phyloP scores from a whole-genome alignment of 2,888 invertebrate genomes.

The Amiota minor region DNA sequence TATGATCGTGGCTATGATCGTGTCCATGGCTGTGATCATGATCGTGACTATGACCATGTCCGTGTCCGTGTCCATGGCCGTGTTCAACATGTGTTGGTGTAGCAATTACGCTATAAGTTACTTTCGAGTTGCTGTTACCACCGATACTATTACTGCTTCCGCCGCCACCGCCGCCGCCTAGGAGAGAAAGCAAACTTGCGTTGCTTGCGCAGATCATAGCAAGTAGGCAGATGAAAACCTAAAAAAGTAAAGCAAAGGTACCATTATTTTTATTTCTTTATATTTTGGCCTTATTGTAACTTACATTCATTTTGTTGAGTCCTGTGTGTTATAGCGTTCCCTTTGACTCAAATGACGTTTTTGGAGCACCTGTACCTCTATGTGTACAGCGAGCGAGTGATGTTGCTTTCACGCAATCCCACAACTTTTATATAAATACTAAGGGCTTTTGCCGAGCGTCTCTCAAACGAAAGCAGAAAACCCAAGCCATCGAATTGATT shows the following conservation, averaged over 20 bases:
- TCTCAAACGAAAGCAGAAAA: conserved; percentile 3
- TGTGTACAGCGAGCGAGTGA: conserved; percentile 59
- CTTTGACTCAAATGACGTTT: conserved; percentile 26
- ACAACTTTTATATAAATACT: conserved; percentile 59
- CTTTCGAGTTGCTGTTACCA: conserved; percentile 40
- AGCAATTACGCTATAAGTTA: conserved; percentile 57
- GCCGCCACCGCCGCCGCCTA: conserved; percentile 49
- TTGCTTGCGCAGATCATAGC: conserved; percentile 57
- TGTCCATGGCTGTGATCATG: conserved; percentile 30
- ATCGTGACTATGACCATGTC: conserved; percentile 29
- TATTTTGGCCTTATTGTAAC: conserved; percentile 30
- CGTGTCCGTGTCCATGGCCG: conserved; percentile 35
- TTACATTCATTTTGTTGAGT: conserved; percentile 57
- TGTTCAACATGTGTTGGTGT: conserved; percentile 42
- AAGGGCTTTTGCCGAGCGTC: not conserved
- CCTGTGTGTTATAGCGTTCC: conserved; percentile 10
- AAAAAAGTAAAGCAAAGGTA: conserved; percentile 17
- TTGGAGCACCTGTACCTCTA: conserved; percentile 47
- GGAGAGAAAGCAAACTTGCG: conserved; percentile 58
- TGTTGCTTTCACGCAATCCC: conserved; percentile 51
- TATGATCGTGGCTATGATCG: conserved; percentile 31
- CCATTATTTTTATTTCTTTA: conserved; percentile 24
- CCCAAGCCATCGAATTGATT: not conserved
- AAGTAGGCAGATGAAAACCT: conserved; percentile 64
- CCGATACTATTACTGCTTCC: conserved; percentile 34